Percentiles rank a stretch among this genome's conserved stretches.
Conservation (phyloP, 1,140 invertebrate species). For the fruit fly (Drosophila melanogaster) region Release_6_plus_ISO1_MT NT_037436.4:1189001-1189500, state of each 20-base stretch:
- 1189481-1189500: conserved; percentile 33
- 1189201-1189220: conserved; percentile 27
- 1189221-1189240: conserved; percentile 19
- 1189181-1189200: conserved; percentile 31
- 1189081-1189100: neutral
- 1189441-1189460: neutral
- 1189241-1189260: conserved; percentile 18
- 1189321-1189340: conserved; percentile 71
- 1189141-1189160: conserved; percentile 21
- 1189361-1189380: conserved; percentile 48
- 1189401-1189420: conserved; percentile 41
- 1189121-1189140: too few species aligned
- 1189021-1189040: neutral
- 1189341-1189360: conserved; percentile 69
- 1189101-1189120: neutral
- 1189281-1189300: conserved; percentile 54
- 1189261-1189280: conserved; percentile 42
- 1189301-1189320: conserved; percentile 47
- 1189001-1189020: conserved; percentile 2
- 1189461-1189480: conserved; percentile 36
- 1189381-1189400: conserved; percentile 64
- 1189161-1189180: conserved; percentile 6
- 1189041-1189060: neutral
- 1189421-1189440: neutral
- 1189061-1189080: neutral